Conservation (phyloP, 2,113 vertebrate genomes). For the Hipposideros armiger region DNA sequence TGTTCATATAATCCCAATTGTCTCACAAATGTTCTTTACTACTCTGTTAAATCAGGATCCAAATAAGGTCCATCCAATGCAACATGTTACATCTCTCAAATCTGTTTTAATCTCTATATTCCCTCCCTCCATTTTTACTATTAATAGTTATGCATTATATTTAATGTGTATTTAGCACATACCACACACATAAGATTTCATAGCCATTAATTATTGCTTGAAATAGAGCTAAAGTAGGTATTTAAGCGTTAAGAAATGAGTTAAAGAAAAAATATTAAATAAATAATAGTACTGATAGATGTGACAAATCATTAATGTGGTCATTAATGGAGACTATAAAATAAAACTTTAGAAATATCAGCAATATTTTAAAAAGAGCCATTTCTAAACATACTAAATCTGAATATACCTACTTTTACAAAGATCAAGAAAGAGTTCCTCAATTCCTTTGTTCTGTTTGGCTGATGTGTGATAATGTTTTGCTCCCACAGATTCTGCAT, state of each 20-base stretch:
- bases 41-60: conserved; percentile 11
- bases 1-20: not conserved
- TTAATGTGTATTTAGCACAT: not conserved
- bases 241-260: not conserved
- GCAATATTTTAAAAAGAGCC: not conserved
- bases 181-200: conserved; percentile 22
- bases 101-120: not conserved
- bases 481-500: conserved; percentile 98
- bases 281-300: not conserved
- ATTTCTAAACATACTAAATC: conserved; percentile 42
- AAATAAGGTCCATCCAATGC: not conserved
- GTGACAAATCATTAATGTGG: not conserved
- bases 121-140: not conserved
- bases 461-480: conserved; percentile 99
- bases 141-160: not conserved
- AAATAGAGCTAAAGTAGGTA: not conserved
- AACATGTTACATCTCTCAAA: not conserved
- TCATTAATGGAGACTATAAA: conserved; percentile 27
- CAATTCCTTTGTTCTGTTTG: conserved; percentile 99
- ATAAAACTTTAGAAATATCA: conserved; percentile 22
- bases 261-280: conserved; percentile 47
- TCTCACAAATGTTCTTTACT: conserved; percentile 26
- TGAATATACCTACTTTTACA: conserved; percentile 95
- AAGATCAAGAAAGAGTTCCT: conserved; percentile 98
- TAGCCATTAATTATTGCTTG: conserved; percentile 6